Evolutionary conservation across 2,888 invertebrate species (phyloP), one percentile per base, ranked within the genome.

Genomic region (Bombylius major): DNA sequence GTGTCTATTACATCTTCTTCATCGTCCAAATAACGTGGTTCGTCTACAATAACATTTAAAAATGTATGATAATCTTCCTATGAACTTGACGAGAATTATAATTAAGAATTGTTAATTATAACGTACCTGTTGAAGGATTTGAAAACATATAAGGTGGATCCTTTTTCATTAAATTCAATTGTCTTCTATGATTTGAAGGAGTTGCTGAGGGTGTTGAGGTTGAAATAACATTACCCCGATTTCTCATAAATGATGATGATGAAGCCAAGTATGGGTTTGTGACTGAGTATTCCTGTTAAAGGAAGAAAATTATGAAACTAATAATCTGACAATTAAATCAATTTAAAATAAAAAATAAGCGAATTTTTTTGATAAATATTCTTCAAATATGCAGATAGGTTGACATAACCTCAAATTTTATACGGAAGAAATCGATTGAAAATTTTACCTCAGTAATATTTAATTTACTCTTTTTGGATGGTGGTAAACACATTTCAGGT

Each of bases 81-180:
- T 7, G 11, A 4, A 39, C n/a, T 9, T 8, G 9, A 9, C 42
- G 44, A 11, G 23, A 31, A 32, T 49, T 48, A 12, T 53, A 34
- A 34, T 14, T 53, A 33, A 34, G 13, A 34, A n/a, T 34, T 13
- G 12, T 14, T 49, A 3, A n/a, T n/a, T 23, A 3, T 23, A 23
- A 23, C 23, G 1, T 23, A 23, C 23, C 23, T 23, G 23, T 23
- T 23, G 23, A 23, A 23, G 23, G 23, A 48, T 58, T 58, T 32
- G 53, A 51, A 33, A 62, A 62, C 51, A 65, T 66, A 52, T 64
- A 72, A 49, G 67, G 63, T 36, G 69, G 65, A 23, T 69, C 65
- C 53, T 64, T 59, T 5, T 60, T 63, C 57, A 66, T 65, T 33
- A 67, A 61, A 56, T 67, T 68, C 50, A 65, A 54, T 54, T 67